Percentiles rank a stretch among this genome's conserved stretches.
Conservation (phyloP, 1,140 invertebrate genomes). For the Hormaphis cornu region DNA sequence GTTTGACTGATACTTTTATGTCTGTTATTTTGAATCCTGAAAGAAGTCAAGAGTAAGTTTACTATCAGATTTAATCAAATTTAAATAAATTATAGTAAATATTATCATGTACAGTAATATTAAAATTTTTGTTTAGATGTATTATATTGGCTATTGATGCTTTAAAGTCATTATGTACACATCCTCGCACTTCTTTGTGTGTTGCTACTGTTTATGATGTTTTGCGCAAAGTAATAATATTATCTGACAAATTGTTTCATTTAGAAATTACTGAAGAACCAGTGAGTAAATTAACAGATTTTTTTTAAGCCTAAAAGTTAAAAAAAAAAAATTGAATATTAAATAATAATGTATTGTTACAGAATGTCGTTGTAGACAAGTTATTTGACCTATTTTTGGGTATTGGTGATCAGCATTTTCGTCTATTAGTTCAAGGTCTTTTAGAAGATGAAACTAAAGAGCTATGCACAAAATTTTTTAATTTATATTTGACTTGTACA, state of each 20-base stretch:
- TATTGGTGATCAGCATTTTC: constrained; percentile 56
- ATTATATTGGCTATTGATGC: constrained; percentile 25
- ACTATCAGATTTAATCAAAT: neutral
- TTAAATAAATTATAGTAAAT: neutral
- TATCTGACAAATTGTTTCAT: constrained; percentile 28
- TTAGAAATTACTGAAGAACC: constrained; percentile 11
- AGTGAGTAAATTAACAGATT: neutral
- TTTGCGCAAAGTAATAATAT: constrained; percentile 19
- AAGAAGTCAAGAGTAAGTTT: constrained; percentile 24
- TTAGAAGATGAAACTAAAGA: constrained; percentile 42
- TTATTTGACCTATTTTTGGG: constrained; percentile 55
- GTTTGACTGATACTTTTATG: constrained; percentile 17
- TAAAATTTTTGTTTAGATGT: neutral
- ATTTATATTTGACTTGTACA: constrained; percentile 58
- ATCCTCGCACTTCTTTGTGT: constrained; percentile 18
- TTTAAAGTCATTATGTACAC: constrained; percentile 24
- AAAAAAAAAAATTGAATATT: neutral
- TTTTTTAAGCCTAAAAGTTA: neutral
- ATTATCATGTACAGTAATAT: neutral
- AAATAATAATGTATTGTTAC: no score
- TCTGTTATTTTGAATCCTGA: constrained; percentile 23
- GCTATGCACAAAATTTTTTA: constrained; percentile 44
- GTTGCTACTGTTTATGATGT: constrained; percentile 19
- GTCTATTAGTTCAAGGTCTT: constrained; percentile 50
- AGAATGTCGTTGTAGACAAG: constrained; percentile 46